phyloP scores from a whole-genome alignment of 2,888 invertebrate species.

The Parnassius smintheus region DNA sequence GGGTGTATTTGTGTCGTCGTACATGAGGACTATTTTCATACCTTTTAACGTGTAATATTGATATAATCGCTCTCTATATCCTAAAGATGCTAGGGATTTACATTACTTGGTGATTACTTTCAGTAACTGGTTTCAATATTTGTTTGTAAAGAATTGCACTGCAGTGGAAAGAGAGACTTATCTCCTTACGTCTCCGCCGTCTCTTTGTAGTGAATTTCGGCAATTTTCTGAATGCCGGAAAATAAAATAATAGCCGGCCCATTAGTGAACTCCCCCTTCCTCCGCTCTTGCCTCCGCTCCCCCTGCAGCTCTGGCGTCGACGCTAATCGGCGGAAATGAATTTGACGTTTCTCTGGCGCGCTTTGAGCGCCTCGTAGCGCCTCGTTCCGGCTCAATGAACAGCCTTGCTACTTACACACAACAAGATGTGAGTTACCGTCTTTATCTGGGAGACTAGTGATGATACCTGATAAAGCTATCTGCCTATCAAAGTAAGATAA shows the following conservation, averaged over 20 bases:
- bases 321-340: slow-evolving; percentile 55
- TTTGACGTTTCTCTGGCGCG: slow-evolving; percentile 46
- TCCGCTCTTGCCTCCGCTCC: slow-evolving; percentile 18
- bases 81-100: too few species aligned
- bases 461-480: too few species aligned
- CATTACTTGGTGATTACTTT: too few species aligned
- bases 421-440: not conserved
- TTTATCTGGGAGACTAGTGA: too few species aligned
- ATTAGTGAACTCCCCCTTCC: slow-evolving; percentile 51
- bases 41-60: too few species aligned
- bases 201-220: slow-evolving; percentile 53
- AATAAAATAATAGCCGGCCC: slow-evolving; percentile 71
- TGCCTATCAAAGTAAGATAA: too few species aligned
- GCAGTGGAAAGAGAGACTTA: slow-evolving; percentile 58
- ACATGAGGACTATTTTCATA: too few species aligned
- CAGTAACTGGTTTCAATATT: too few species aligned
- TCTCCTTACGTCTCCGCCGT: slow-evolving; percentile 47
- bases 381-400: slow-evolving; percentile 37
- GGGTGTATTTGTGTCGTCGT: too few species aligned
- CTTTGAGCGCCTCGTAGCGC: slow-evolving; percentile 45
- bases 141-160: not conserved
- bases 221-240: slow-evolving; percentile 70
- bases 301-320: slow-evolving; percentile 38
- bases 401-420: not conserved
- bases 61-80: too few species aligned